A percentile compares a stretch with the other conserved stretches of the same genome.
Evolutionary conservation across 2,797 vertebrate species (phyloP).

Genomic region (Ambastaia sidthimunki): DNA sequence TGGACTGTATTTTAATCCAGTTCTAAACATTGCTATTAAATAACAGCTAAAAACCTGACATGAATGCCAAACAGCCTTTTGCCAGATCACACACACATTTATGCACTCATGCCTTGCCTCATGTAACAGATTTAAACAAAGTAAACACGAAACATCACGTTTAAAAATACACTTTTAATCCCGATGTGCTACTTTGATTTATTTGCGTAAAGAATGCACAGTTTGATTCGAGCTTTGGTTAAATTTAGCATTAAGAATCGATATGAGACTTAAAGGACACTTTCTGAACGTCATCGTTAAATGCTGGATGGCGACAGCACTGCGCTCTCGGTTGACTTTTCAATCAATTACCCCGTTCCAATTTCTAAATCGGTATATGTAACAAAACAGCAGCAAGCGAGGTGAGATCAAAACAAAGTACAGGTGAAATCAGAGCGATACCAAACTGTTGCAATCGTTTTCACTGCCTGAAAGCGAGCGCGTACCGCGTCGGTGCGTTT

Average conservation of each 20-base stretch:
- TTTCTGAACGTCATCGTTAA: conserved; percentile 21
- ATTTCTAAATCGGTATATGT: conserved; percentile 28
- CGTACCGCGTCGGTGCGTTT: conserved; percentile 52
- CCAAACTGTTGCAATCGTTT: conserved; percentile 5
- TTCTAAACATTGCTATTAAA: neutral
- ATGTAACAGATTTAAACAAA: too few relatives aligned
- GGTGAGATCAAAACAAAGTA: neutral
- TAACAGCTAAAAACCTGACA: neutral
- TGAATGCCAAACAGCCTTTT: too few relatives aligned
- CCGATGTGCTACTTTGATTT: neutral
- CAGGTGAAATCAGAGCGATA: conserved; percentile 15
- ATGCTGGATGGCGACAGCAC: neutral
- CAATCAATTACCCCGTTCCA: conserved; percentile 29
- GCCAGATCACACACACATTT: too few relatives aligned
- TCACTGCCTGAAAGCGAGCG: conserved; percentile 30
- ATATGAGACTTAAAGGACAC: neutral
- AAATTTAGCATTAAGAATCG: conserved; percentile 2
- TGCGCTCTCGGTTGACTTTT: neutral
- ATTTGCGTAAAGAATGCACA: neutral
- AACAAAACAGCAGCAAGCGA: neutral
- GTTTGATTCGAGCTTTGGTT: neutral
- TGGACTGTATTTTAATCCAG: neutral
- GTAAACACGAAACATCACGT: too few relatives aligned
- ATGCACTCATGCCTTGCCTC: too few relatives aligned
- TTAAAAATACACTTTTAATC: neutral